A percentile compares a stretch with the other conserved stretches of the same genome.
Conservation (phyloP, 2,888 invertebrate genomes). For the Digitonthophagus gazella region DNA sequence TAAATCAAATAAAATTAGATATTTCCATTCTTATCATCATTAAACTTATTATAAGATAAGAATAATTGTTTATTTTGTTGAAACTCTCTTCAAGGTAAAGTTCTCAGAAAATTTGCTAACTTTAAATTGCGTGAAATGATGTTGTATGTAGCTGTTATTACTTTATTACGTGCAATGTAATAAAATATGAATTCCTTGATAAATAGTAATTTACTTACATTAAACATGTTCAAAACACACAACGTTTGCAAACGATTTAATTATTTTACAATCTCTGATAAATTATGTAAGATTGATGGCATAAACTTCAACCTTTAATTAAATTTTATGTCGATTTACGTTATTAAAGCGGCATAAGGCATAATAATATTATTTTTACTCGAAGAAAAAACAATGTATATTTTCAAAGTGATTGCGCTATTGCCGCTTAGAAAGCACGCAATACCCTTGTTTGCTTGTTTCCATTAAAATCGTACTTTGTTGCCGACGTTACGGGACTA, state of each 20-base stretch:
- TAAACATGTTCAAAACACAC: neutral
- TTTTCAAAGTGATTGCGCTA: neutral
- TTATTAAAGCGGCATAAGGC: neutral
- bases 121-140: neutral
- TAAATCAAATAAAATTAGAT: no score
- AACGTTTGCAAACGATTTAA: neutral
- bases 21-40: no score
- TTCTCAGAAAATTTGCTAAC: neutral
- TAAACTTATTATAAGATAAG: no score
- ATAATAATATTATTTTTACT: neutral
- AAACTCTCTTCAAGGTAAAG: no score
- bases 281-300: neutral
- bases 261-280: neutral
- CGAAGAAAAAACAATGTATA: neutral
- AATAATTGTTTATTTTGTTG: no score
- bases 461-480: neutral
- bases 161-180: neutral
- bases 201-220: no score
- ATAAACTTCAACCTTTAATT: neutral
- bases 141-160: no score
- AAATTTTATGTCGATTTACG: neutral
- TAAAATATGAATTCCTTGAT: neutral
- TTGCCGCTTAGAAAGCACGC: neutral
- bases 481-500: neutral
- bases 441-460: neutral